A percentile compares a stretch with the other conserved stretches of the same genome.
Conservation (phyloP, 2,888 invertebrate species). For the Merodon equestris region DNA sequence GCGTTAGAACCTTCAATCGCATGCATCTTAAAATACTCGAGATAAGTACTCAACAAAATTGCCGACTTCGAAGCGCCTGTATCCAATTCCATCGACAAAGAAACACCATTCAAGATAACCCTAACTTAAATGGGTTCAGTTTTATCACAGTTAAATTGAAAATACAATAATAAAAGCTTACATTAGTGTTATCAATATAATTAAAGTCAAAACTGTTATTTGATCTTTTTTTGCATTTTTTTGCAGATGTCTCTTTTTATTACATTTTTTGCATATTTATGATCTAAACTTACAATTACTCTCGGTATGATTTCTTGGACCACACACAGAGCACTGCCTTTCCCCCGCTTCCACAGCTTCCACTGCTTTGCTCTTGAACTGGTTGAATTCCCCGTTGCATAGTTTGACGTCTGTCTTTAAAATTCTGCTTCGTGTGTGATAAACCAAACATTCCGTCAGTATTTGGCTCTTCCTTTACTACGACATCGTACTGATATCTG, state of each 20-base stretch:
- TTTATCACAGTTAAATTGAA: constrained; percentile 6
- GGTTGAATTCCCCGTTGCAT: too few relatives aligned
- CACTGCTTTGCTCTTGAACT: too few relatives aligned
- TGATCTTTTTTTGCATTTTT: constrained; percentile 20
- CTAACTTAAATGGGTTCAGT: constrained; percentile 29
- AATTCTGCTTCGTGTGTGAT: not conserved
- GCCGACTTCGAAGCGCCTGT: constrained; percentile 45
- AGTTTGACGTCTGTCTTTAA: not conserved
- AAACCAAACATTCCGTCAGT: not conserved
- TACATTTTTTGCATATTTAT: constrained; percentile 49
- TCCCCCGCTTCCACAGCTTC: not conserved
- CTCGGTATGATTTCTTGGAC: constrained; percentile 37
- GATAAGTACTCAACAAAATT: constrained; percentile 44
- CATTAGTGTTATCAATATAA: constrained; percentile 18
- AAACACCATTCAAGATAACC: constrained; percentile 11
- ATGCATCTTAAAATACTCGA: constrained; percentile 17
- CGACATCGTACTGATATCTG: too few relatives aligned
- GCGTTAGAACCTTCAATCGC: constrained; percentile 10
- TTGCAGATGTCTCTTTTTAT: constrained; percentile 54
- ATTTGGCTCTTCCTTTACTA: not conserved
- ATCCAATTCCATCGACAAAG: too few relatives aligned
- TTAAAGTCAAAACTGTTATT: constrained; percentile 35
- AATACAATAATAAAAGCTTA: not conserved
- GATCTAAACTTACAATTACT: constrained; percentile 41
- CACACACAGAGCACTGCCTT: constrained; percentile 41